Conservation (phyloP, 1,140 invertebrate genomes). For the Spodoptera frugiperda region DNA sequence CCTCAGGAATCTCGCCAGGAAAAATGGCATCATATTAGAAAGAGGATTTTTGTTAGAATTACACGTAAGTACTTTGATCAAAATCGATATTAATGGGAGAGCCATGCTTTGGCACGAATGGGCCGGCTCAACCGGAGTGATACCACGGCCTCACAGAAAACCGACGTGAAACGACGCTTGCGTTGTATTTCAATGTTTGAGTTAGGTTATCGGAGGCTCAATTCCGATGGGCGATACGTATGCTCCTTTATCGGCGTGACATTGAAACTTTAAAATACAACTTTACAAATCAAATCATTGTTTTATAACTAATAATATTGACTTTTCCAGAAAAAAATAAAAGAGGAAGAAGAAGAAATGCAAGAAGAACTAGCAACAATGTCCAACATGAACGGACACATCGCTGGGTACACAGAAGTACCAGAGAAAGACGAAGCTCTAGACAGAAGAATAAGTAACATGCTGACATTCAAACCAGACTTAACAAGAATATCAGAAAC, state of each 20-base stretch:
- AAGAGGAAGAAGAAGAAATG: slow-evolving; percentile 61
- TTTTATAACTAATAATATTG: neutral
- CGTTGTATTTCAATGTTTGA: too few relatives aligned
- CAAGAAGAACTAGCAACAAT: slow-evolving; percentile 57
- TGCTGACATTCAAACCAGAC: slow-evolving; percentile 71
- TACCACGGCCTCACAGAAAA: too few relatives aligned
- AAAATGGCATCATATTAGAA: slow-evolving; percentile 79
- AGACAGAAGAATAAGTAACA: slow-evolving; percentile 73
- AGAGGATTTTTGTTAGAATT: slow-evolving; percentile 75
- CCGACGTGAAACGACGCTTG: too few relatives aligned
- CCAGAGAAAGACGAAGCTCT: slow-evolving; percentile 60
- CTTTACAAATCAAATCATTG: too few relatives aligned
- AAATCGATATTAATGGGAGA: too few relatives aligned
- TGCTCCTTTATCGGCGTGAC: too few relatives aligned
- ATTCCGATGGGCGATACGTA: too few relatives aligned
- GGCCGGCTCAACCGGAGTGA: too few relatives aligned
- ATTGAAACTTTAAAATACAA: too few relatives aligned
- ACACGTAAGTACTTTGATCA: slow-evolving; percentile 65
- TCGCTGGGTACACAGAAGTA: slow-evolving; percentile 49
- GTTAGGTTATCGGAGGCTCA: too few relatives aligned
- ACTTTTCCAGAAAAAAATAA: slow-evolving; percentile 70
- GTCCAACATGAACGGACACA: slow-evolving; percentile 59
- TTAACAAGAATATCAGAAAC: slow-evolving; percentile 60
- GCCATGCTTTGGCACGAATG: too few relatives aligned
- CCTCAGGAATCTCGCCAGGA: slow-evolving; percentile 89